phyloP scores from a whole-genome alignment of 2,113 vertebrate genomes.

The Thermophis baileyi region DNA sequence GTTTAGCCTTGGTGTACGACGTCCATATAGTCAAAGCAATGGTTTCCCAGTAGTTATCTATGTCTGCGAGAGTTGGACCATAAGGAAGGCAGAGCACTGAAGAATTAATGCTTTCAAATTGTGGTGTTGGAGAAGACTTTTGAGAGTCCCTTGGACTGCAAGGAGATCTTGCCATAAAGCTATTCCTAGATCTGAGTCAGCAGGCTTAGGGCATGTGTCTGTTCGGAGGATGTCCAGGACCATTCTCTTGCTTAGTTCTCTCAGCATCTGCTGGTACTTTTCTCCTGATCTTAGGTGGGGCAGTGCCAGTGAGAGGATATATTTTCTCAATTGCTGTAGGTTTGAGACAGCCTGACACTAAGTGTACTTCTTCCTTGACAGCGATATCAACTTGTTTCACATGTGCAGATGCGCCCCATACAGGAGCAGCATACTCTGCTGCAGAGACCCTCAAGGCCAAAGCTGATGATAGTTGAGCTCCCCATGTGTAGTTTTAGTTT shows the following conservation, averaged over 20 bases:
- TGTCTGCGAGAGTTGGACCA: background rate
- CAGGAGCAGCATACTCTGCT: background rate
- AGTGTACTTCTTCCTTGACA: background rate
- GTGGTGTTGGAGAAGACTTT: background rate
- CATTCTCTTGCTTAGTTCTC: background rate
- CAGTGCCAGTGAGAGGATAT: background rate
- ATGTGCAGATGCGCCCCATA: background rate
- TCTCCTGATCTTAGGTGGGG: background rate
- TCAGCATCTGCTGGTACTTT: background rate
- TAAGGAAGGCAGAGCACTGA: background rate
- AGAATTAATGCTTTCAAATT: background rate
- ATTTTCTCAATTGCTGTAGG: background rate
- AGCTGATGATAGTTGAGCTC: background rate
- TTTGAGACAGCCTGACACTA: background rate
- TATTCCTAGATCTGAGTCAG: background rate
- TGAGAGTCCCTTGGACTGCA: background rate
- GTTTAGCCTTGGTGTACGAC: background rate
- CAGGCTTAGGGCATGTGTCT: too few relatives aligned
- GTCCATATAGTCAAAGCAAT: background rate
- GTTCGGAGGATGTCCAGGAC: background rate
- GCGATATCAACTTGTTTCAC: background rate
- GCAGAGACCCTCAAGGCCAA: background rate
- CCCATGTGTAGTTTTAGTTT: too few relatives aligned
- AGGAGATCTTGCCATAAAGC: background rate
- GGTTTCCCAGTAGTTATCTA: background rate